Evolutionary conservation across 2,113 vertebrate species (phyloP), one percentile per base, ranked within the genome.

Genomic region (Nesospiza acunhae): DNA sequence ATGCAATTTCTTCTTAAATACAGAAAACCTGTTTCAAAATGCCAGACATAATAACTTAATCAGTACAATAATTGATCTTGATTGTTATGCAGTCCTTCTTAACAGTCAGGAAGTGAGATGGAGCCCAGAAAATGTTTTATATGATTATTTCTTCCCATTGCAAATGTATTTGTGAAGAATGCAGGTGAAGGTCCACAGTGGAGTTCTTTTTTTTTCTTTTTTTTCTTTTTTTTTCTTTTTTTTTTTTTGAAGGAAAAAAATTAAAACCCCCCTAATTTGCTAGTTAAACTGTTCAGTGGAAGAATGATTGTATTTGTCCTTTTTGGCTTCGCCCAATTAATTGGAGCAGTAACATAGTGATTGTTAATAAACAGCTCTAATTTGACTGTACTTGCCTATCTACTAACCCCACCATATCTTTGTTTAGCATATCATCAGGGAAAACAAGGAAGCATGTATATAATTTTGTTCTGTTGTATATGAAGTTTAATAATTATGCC

Each of bases 281-380:
- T 94, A 68, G 80, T 90, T 94, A 95, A 95, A 82, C 84, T 84
- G 88, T 89, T 96, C 90, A 96, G 95, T 63, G 90, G 92, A 97
- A 97, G 97, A 97, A 95, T 73, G 92, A 97, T 95, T 96, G 46
- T 94, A 93, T 97, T 97, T 97, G 96, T 96, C 97, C 96, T 96
- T 93, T 96, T 93, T 94, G 90, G 96, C 96, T 97, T 97, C 93
- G 89, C 95, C 94, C 95, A 97, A 95, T 96, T 97, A 97, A 97
- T 94, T 96, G 95, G 59, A 97, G 94, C 94, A 94, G 94, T 90
- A 93, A 95, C 59, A 50, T 73, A 95, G 96, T 19, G 55, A 96
- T 84, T 95, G 93, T 85, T 95, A 88, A 94, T 89, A 93, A 94
- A 86, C 53, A 87, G 73, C 59, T 69, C 80, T 97, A 92, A 93